phyloP scores from a whole-genome alignment of 2,888 invertebrate species.

The Pseudococcus jackbeardsleyi region DNA sequence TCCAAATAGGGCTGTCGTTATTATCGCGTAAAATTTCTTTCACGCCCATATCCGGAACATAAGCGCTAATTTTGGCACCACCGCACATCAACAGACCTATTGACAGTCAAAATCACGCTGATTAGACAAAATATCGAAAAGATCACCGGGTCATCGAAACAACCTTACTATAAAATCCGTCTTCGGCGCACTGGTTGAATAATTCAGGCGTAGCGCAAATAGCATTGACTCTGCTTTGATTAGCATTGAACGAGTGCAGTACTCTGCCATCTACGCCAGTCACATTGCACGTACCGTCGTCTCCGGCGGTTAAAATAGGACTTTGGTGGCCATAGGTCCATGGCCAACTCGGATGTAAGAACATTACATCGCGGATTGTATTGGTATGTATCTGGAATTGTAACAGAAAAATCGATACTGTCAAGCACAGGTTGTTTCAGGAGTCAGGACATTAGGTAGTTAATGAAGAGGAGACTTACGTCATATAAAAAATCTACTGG shows the following conservation, averaged over 20 bases:
- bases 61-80: constrained; percentile 71
- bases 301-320: constrained; percentile 70
- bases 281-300: constrained; percentile 71
- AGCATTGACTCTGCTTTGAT: constrained; percentile 70
- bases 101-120: constrained; percentile 50
- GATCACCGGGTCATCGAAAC: neutral
- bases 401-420: constrained; percentile 17
- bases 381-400: constrained; percentile 70
- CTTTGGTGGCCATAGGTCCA: constrained; percentile 71
- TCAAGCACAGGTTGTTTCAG: too few relatives aligned
- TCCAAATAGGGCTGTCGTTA: constrained; percentile 71
- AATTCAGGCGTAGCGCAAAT: constrained; percentile 71
- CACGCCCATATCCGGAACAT: constrained; percentile 71
- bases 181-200: constrained; percentile 69
- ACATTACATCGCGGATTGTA: constrained; percentile 71
- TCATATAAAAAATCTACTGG: constrained; percentile 72
- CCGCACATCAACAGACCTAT: constrained; percentile 71
- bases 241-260: constrained; percentile 71
- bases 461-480: constrained; percentile 68
- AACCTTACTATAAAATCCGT: constrained; percentile 71
- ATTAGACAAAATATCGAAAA: neutral
- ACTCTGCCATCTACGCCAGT: constrained; percentile 71
- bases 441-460: too few relatives aligned
- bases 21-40: constrained; percentile 71
- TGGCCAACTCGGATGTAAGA: constrained; percentile 72